Evolutionary conservation across 2,113 vertebrate species (phyloP).

Genomic region (Perccottus glenii): DNA sequence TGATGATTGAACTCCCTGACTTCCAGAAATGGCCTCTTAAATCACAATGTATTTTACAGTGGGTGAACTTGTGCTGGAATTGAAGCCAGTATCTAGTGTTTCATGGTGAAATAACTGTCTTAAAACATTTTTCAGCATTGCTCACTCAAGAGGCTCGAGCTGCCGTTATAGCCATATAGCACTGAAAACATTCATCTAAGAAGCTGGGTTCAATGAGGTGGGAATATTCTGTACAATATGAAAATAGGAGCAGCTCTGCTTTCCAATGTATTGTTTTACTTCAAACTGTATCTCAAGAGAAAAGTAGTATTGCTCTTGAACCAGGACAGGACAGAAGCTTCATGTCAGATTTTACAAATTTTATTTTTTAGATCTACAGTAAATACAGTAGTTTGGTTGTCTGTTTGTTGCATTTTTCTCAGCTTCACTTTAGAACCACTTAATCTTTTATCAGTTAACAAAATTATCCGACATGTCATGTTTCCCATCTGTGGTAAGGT

Average conservation of each 20-base stretch:
- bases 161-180: conserved; percentile 22
- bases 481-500: conserved; percentile 31
- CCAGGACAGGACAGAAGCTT: no score
- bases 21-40: conserved; percentile 93
- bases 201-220: conserved; percentile 8
- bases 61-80: conserved; percentile 87
- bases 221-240: not conserved
- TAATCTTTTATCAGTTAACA: conserved; percentile 34
- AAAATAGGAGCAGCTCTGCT: not conserved
- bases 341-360: no score
- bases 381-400: conserved; percentile 10
- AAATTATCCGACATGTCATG: conserved; percentile 27
- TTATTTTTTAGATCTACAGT: no score
- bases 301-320: no score
- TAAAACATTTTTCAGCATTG: conserved; percentile 53
- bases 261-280: no score
- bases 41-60: conserved; percentile 93
- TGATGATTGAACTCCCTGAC: conserved; percentile 94
- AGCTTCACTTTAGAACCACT: conserved; percentile 2
- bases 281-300: no score
- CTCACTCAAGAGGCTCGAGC: conserved; percentile 33
- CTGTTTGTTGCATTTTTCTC: conserved; percentile 29
- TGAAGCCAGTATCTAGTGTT: conserved; percentile 85
- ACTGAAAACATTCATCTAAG: conserved; percentile 13
- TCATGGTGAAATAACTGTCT: conserved; percentile 91